Conservation (phyloP, 2,797 vertebrate species). For the Chelon labrosus region DNA sequence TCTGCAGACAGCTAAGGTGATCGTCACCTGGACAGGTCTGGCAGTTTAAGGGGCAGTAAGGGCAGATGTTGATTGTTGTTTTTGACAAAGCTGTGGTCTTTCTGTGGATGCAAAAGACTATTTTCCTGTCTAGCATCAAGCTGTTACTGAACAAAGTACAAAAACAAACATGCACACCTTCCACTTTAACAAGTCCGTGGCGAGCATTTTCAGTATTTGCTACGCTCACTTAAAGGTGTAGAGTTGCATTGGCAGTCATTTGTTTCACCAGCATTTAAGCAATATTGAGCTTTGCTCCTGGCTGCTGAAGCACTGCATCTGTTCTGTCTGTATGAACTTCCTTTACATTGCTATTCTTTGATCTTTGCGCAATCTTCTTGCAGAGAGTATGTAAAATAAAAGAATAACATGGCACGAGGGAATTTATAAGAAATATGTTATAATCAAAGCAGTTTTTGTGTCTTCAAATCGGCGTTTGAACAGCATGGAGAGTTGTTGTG, state of each 20-base stretch:
- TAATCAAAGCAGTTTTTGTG: neutral
- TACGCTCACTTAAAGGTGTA: constrained; percentile 39
- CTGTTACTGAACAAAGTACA: neutral
- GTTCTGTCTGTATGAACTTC: constrained; percentile 30
- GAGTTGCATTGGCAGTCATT: constrained; percentile 47
- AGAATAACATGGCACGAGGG: neutral
- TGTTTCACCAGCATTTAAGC: constrained; percentile 49
- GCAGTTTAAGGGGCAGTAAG: constrained; percentile 7
- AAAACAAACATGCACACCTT: constrained; percentile 22
- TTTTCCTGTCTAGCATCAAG: constrained; percentile 8
- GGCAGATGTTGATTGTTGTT: constrained; percentile 22
- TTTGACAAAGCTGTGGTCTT: constrained; percentile 13
- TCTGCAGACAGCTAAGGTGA: constrained; percentile 11
- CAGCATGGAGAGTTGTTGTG: constrained; percentile 15
- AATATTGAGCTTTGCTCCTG: constrained; percentile 40
- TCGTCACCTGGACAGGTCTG: constrained; percentile 12
- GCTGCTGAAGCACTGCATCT: constrained; percentile 33
- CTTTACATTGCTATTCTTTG: constrained; percentile 20
- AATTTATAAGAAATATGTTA: neutral
- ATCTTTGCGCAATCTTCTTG: constrained; percentile 13
- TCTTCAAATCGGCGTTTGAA: constrained; percentile 13
- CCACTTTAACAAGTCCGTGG: constrained; percentile 20
- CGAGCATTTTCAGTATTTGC: constrained; percentile 31
- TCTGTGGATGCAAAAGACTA: neutral
- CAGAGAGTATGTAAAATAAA: constrained; percentile 5